Conservation (phyloP, 1,140 invertebrate species). For the Sycophila sp. region DNA sequence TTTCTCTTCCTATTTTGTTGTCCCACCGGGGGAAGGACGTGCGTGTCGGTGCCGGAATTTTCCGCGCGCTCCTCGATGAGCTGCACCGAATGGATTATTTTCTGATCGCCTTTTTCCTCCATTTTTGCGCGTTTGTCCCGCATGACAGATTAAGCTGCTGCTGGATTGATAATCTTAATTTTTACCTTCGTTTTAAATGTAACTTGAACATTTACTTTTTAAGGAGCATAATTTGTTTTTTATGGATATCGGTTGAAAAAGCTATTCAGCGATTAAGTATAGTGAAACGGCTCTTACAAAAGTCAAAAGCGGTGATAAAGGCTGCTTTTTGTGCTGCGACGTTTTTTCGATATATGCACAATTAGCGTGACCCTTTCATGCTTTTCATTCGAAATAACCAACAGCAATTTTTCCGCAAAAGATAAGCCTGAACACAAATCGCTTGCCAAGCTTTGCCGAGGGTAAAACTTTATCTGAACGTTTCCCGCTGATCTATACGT, state of each 20-base stretch:
- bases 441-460: neutral
- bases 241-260: no score
- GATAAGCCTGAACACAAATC: neutral
- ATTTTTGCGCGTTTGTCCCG: no score
- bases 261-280: no score
- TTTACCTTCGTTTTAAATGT: no score
- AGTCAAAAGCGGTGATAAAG: no score
- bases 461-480: neutral
- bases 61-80: neutral
- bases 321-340: no score
- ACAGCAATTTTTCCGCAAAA: neutral
- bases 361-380: neutral
- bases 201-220: no score
- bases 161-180: no score
- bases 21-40: neutral
- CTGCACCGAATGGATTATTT: neutral
- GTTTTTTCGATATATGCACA: no score
- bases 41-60: neutral
- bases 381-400: constrained; percentile 8
- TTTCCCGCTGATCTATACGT: neutral
- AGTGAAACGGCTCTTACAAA: no score
- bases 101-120: neutral
- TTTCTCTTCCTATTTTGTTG: neutral
- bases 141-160: no score
- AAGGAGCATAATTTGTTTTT: no score